phyloP scores from a whole-genome alignment of 2,797 vertebrate species.

The Enteromius radiatus region DNA sequence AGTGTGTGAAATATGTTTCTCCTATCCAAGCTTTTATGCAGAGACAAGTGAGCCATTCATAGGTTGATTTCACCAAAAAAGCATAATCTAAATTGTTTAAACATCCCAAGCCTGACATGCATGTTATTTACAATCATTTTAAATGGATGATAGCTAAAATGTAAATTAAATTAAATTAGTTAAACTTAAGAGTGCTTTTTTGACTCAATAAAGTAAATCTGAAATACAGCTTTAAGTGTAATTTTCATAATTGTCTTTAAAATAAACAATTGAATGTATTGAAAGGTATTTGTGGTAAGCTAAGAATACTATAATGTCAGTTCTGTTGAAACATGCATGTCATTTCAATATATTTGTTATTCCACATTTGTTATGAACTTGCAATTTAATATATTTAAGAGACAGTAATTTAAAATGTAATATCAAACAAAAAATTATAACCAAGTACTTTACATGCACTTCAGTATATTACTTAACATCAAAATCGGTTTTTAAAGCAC shows the following conservation, averaged over 20 bases:
- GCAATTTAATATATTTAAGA: not conserved
- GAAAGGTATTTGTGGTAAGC: too few species aligned
- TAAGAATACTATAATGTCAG: too few species aligned
- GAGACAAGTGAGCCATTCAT: not conserved
- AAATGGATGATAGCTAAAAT: not conserved
- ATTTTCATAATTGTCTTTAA: too few species aligned
- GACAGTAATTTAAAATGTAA: not conserved
- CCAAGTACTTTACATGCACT: not conserved
- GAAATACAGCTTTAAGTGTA: too few species aligned
- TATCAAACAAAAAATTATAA: not conserved
- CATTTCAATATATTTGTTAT: too few species aligned
- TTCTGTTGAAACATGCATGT: too few species aligned
- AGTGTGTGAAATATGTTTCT: not conserved
- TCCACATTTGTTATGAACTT: not conserved
- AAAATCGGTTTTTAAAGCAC: not conserved
- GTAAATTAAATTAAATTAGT: not conserved
- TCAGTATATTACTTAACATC: not conserved
- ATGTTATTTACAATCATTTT: not conserved
- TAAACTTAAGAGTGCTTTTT: not conserved
- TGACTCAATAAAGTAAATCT: too few species aligned
- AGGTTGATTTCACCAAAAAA: not conserved
- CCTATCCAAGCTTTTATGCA: not conserved
- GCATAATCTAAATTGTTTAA: not conserved
- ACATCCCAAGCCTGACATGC: not conserved
- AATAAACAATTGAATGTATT: too few species aligned